A percentile compares a stretch with the other conserved stretches of the same genome.
These are phyloP conservation scores for Carposina sasakii DNA, from an alignment of 1,140 invertebrate species.

Conservation along the genomic window DNA sequence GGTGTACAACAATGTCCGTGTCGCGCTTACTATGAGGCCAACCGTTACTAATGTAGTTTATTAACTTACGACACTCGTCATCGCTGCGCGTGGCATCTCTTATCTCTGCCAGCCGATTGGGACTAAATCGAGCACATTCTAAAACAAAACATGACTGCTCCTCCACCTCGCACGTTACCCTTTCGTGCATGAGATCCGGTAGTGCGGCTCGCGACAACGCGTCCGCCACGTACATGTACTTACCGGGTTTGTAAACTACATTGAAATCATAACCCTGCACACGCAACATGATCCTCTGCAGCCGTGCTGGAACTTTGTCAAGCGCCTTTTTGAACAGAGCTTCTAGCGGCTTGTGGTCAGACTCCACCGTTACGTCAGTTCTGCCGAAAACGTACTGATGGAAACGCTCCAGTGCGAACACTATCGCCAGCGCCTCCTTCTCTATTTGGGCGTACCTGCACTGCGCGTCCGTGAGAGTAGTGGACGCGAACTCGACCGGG, in stretches of 20 bases:
- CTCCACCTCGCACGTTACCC: background rate
- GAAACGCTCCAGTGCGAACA: background rate
- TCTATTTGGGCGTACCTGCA: background rate
- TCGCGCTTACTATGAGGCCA: background rate
- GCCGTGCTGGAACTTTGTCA: conserved; percentile 34
- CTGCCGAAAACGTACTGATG: conserved; percentile 1
- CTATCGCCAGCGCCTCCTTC: background rate
- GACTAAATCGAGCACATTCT: background rate
- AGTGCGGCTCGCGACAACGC: background rate
- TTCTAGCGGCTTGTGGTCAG: background rate
- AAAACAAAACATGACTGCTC: background rate
- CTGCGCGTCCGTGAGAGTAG: background rate
- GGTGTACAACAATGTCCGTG: background rate
- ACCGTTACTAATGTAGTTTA: background rate
- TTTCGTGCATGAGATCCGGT: background rate
- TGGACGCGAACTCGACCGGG: background rate
- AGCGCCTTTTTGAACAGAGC: conserved; percentile 50
- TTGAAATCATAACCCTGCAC: conserved; percentile 51
- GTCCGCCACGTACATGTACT: conserved; percentile 33
- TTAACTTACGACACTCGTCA: background rate
- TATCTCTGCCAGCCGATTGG: background rate
- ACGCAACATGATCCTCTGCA: conserved; percentile 51
- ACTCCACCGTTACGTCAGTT: background rate
- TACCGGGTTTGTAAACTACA: conserved; percentile 50
- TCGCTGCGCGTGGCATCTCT: background rate